phyloP scores from a whole-genome alignment of 2,888 invertebrate species.

The Caenorhabditis sp. region DNA sequence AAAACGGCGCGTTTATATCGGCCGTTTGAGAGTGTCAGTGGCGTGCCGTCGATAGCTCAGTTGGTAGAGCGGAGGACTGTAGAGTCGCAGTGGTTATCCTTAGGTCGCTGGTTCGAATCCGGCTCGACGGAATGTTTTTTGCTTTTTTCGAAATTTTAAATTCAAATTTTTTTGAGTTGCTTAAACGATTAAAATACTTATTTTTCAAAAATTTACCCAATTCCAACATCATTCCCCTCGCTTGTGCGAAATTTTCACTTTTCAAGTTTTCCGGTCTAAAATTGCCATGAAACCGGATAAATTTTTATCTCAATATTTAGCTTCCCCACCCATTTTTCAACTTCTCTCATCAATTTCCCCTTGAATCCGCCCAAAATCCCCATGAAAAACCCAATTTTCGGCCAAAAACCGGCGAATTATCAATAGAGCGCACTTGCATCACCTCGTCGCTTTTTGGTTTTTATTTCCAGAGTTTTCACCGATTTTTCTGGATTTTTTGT shows the following conservation, averaged over 20 bases:
- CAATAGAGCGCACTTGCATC: slow-evolving; percentile 39
- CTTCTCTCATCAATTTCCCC: background rate
- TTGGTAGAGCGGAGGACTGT: slow-evolving; percentile 75
- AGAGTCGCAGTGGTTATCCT: slow-evolving; percentile 70
- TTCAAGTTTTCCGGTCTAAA: no score
- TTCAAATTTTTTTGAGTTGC: no score
- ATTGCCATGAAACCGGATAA: no score
- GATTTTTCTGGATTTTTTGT: background rate
- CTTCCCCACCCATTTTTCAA: background rate
- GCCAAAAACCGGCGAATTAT: background rate
- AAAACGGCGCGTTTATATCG: background rate
- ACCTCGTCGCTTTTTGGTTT: slow-evolving; percentile 27
- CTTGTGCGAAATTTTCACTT: no score
- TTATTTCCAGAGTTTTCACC: background rate
- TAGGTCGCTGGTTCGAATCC: slow-evolving; percentile 77
- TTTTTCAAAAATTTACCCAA: background rate
- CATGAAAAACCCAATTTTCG: background rate
- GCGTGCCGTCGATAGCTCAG: slow-evolving; percentile 72
- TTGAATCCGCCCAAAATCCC: background rate
- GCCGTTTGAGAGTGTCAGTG: background rate
- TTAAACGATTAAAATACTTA: no score
- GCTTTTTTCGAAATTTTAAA: slow-evolving; percentile 2
- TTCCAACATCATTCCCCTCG: no score
- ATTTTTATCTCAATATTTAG: no score
- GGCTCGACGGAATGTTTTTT: slow-evolving; percentile 67